Base-by-base conservation (phyloP, 2,888 invertebrate genomes). In the Lasius fuliginosus region DNA sequence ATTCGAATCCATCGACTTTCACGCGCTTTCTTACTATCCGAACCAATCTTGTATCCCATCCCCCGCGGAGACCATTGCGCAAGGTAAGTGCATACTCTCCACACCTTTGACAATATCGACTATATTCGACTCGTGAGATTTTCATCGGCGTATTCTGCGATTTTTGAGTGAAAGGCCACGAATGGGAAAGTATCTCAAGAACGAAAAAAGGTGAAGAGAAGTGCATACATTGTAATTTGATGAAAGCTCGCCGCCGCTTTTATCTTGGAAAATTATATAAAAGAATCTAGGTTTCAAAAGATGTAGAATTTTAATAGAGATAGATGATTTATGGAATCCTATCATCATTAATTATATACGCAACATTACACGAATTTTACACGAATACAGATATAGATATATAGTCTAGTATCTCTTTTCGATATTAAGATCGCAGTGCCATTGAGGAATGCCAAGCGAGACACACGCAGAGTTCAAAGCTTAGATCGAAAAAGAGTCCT, bases 401-500 rank as follows among this genome's bases (percentile, higher is more conserved):
- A 49, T 46, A 12, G 27, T 42, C 0, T 68, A 5, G 8, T n/a
- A 12, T 5, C 58, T n/a, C 60, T 36, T 46, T 23, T 56, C 53
- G 49, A 68, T 40, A 71, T 15, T 23, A 60, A 33, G 30, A 53
- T 56, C 68, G 36, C 82, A 58, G 62, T 40, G 69, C 11, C 56
- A 65, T 6, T 58, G 62, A n/a, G 40, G 23, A 75, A 82, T 81
- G 79, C 64, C 42, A 33, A 83, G 79, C 86, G 85, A 86, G 77
- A 69, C 73, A 74, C 65, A 83, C 77, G 74, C 53, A 73, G 82
- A 77, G 77, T 58, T 75, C 71, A 84, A 58, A 87, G 88, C 89
- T 91, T 89, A 87, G 88, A 84, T 75, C 82, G 81, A 68, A 30
- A 87, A 92, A 89, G 85, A 86, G 87, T 81, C 65, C 77, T 60